These are phyloP conservation scores for Folsomia candida DNA, from an alignment of 2,888 invertebrate species.

Conservation along the genomic window DNA sequence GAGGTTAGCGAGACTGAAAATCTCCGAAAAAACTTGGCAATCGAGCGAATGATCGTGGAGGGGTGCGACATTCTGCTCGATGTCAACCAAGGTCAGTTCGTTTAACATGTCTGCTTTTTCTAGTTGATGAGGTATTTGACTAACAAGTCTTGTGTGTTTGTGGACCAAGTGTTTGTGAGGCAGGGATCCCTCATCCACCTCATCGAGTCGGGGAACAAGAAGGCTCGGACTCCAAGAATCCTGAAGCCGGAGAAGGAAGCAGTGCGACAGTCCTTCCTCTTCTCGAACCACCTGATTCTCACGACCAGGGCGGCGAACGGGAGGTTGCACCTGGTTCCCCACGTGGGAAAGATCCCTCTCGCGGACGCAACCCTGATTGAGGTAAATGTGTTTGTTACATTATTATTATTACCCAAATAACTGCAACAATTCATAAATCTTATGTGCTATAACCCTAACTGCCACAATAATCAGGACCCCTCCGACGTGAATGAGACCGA, in stretches of 20 bases:
- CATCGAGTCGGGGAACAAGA: constrained; percentile 45
- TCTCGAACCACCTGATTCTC: constrained; percentile 83
- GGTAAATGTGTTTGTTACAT: too few species aligned
- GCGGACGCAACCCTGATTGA: constrained; percentile 82
- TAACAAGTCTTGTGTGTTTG: too few species aligned
- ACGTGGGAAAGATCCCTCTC: constrained; percentile 75
- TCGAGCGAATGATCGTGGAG: constrained; percentile 89
- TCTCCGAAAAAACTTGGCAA: constrained; percentile 82
- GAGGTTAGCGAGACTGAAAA: constrained; percentile 90
- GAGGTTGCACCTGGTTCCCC: constrained; percentile 78
- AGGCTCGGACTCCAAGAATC: constrained; percentile 59
- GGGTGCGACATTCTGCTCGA: constrained; percentile 89
- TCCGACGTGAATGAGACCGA: constrained; percentile 64
- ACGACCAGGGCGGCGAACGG: constrained; percentile 79
- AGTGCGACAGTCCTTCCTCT: constrained; percentile 80
- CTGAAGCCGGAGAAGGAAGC: constrained; percentile 69
- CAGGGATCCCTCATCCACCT: constrained; percentile 64
- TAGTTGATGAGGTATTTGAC: too few species aligned
- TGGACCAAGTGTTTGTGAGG: constrained; percentile 88
- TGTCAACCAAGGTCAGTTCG: too few species aligned
- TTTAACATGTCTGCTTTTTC: too few species aligned
- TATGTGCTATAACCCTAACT: too few species aligned
- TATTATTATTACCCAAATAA: too few species aligned
- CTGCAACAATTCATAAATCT: too few species aligned
- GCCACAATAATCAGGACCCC: too few species aligned